Base-by-base conservation (phyloP, 2,797 vertebrate genomes). In the Spizella passerina region DNA sequence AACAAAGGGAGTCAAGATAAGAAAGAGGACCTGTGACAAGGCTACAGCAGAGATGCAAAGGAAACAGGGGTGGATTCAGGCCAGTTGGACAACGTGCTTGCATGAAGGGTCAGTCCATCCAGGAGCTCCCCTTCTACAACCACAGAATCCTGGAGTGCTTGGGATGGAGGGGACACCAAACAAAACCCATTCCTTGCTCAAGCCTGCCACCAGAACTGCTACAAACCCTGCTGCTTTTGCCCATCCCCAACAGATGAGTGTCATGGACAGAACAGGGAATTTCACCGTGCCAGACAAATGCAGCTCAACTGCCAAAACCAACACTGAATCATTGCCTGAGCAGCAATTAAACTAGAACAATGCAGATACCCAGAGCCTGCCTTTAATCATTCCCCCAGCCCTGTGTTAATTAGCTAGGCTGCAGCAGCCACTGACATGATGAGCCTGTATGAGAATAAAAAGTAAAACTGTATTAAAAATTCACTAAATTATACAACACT, bases 261-360 rank as follows among this genome's bases (percentile, higher is more conserved):
- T 44, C 49, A 32, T 5, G 66, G 53, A 56, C 29, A 5, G 8
- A 52, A 50, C 4, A 27, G 43, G 78, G 69, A 80, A 57, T 59
- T 95, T 77, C 68, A 43, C 73, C 5, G 29, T 9, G 80, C 94
- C 94, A 94, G 90, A 43, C 53, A 86, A 96, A 80, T 0, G 52
- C 77, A 81, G 73, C 32, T 85, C 65, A n/a, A 11, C 76, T 96
- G 96, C 95, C 95, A 96, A 94, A 63, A 20, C 59, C 91, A 90
- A 78, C 90, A 18, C 29, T 9, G 75, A 80, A 44, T 52, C 55
- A n/a, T 4, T n/a, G 80, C 89, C 59, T 78, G 80, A 93, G 92
- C 77, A 55, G 93, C 83, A 95, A 96, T 94, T 91, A 96, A 56
- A 80, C 5, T 0, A n/a, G 82, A 95, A 91, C 94, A 93, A 95